Evolutionary conservation across 2,113 vertebrate genomes (phyloP), one percentile per base, ranked within the genome.

Genomic region (Odontesthes bonariensis): DNA sequence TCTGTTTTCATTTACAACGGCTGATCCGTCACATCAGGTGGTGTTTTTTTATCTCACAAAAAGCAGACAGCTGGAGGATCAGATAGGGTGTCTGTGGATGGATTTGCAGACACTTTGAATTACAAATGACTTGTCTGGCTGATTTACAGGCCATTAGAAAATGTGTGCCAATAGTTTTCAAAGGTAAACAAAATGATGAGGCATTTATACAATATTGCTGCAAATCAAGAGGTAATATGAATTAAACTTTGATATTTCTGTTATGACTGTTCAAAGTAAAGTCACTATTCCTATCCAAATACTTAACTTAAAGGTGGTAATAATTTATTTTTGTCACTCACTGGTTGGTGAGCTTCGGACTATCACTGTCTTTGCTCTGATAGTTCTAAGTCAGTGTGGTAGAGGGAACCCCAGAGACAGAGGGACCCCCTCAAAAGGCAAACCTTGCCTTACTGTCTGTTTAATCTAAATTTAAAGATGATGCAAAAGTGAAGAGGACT

Each of bases 41-140:
- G 80, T 73, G 76, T 76, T 54, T 86, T n/a, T 56, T 79, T 79
- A 81, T 88, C 61, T 73, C 38, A n/a, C 16, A 7, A 42, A 35
- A 33, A 57, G 83, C 70, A 57, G 60, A 49, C 49, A 62, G 49
- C 81, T 83, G 77, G 61, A 69, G 71, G 69, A 59, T 32, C 53
- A 75, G 57, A 60, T 49, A 49, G 17, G 5, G 17, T 49, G 46
- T 49, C 46, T n/a, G 17, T n/a, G 59, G 53, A 31, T 44, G 40
- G 73, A 75, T 69, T 5, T 65, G 46, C 61, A 73, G 53, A 67
- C 35, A 33, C 33, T 32, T 17, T 6, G 4, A 58, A 69, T 69
- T 46, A 62, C 22, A 55, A 75, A 57, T 40, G 66, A 44, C 42
- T 61, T 56, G 2, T 54, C 19, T 52, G 22, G 65, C 49, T 69